Evolutionary conservation across 1,140 invertebrate genomes (phyloP), one percentile per base, ranked within the genome.

Genomic region (Geopemphigus sp.): DNA sequence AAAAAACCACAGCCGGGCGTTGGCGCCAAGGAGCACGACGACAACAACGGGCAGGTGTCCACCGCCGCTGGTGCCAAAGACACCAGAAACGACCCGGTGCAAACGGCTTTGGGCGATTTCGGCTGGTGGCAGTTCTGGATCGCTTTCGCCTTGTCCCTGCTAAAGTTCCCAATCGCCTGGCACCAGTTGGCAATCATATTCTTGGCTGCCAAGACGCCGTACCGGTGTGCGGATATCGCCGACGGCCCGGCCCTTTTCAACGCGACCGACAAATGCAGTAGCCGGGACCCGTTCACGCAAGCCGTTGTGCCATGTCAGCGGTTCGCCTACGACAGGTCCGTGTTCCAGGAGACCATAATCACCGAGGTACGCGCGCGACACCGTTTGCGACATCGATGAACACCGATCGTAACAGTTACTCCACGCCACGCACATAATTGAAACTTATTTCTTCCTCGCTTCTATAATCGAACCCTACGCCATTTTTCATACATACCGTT

Each of bases 321-420:
- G 1, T 90, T 89, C 80, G 85, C 89, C 81, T 94, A 90, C 81
- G 90, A 90, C 80, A 87, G 86, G 22, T 87, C 85, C 29, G 85
- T 89, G 29, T 94, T 94, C 83, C 84, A 88, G 26, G 88, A 92
- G 82, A 93, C 92, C 0, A 92, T 93, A 10, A 85, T 90, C 26
- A 91, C 89, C 0, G 88, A 93, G 85, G 87, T 87, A 17, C 32
- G 17, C 56, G n/a, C n/a, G n/a, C n/a, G n/a, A n/a, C n/a, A 53
- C 11, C 19, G 19, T 64, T 14, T 29, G 8, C 15, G 17, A 29
- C 15, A n/a, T n/a, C n/a, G n/a, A n/a, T n/a, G n/a, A n/a, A n/a
- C n/a, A n/a, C n/a, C n/a, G n/a, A n/a, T n/a, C n/a, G n/a, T n/a
- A n/a, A n/a, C n/a, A n/a, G n/a, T n/a, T n/a, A n/a, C n/a, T n/a